Percentiles rank a stretch among this genome's conserved stretches.
Evolutionary conservation across 2,797 vertebrate species (phyloP).

Genomic region (Cuniculus paca): DNA sequence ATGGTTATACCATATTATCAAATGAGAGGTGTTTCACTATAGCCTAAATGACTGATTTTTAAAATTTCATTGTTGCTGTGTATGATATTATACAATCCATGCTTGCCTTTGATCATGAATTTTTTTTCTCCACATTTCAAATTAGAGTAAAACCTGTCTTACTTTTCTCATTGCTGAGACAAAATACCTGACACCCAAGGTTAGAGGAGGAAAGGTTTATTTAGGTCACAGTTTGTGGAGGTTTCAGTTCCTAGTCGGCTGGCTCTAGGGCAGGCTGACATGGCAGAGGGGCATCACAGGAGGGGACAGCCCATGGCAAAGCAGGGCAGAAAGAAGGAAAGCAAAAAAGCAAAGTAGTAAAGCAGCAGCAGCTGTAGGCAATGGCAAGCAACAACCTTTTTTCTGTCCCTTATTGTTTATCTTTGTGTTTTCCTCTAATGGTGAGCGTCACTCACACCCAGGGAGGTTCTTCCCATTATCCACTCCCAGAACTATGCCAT

Average conservation of each 20-base stretch:
- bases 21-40: background rate
- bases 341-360: background rate
- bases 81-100: background rate
- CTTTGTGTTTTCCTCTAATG: background rate
- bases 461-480: background rate
- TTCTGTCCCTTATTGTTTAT: background rate
- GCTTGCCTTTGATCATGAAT: background rate
- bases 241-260: background rate
- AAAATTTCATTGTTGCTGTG: background rate
- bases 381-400: background rate
- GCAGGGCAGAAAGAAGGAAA: background rate
- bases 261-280: background rate
- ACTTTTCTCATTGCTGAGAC: background rate
- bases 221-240: background rate
- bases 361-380: background rate
- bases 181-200: background rate
- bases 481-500: background rate
- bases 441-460: background rate
- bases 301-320: background rate
- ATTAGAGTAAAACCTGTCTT: background rate
- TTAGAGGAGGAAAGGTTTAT: background rate
- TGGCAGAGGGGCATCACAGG: background rate
- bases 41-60: background rate
- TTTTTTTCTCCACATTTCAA: conserved; percentile 18
- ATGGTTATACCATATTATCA: background rate